Percentiles rank a stretch among this genome's conserved stretches.
Evolutionary conservation across 2,113 vertebrate species (phyloP).

Genomic region (Tinamus guttatus): DNA sequence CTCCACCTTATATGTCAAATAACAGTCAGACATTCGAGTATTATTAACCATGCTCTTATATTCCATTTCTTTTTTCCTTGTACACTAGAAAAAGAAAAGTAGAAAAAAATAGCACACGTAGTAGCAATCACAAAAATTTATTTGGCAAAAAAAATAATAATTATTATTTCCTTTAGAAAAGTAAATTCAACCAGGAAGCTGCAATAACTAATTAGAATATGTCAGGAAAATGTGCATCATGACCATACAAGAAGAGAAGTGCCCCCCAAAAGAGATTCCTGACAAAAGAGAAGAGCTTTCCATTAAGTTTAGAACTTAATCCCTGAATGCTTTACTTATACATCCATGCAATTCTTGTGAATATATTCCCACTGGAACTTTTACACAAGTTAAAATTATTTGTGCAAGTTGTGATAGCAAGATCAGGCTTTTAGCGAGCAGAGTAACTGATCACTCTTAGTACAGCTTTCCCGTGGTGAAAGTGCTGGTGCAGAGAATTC

Average conservation of each 20-base stretch:
- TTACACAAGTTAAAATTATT: slow-evolving; percentile 41
- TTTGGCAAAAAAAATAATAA: not conserved
- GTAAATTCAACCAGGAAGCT: not conserved
- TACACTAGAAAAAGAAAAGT: not conserved
- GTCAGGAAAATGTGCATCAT: not conserved
- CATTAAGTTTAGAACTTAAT: slow-evolving; percentile 15
- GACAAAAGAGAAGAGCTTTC: too few relatives aligned
- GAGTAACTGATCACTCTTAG: not conserved
- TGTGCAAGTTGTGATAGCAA: not conserved
- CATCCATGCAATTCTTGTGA: not conserved
- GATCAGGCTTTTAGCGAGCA: not conserved
- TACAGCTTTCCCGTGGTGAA: not conserved
- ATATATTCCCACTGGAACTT: slow-evolving; percentile 46
- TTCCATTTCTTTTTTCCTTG: not conserved
- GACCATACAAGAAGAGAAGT: not conserved
- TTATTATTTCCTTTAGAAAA: not conserved
- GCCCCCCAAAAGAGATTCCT: not conserved
- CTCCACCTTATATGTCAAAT: not conserved
- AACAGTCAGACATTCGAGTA: not conserved
- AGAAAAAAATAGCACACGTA: not conserved
- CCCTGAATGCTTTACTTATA: slow-evolving; percentile 10
- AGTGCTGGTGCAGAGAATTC: not conserved
- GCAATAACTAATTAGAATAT: not conserved
- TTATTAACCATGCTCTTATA: not conserved
- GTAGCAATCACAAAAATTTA: not conserved